A percentile compares a stretch with the other conserved stretches of the same genome.
Conservation (phyloP, 2,797 vertebrate species). For the Phoebastria nigripes region DNA sequence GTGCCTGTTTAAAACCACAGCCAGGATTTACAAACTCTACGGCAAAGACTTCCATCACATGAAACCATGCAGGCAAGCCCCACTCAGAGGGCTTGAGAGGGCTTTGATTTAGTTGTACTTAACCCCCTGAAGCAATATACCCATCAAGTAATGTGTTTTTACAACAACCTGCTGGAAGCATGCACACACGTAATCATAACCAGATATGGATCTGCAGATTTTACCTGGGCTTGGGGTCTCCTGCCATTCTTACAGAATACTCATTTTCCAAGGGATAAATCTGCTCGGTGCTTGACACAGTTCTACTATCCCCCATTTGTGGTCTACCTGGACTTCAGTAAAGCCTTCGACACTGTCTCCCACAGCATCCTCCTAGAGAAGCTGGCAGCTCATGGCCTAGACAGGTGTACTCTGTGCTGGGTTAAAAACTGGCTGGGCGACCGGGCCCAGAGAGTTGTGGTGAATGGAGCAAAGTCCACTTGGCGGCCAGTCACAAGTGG, state of each 20-base stretch:
- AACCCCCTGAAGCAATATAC: neutral
- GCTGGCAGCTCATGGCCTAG: too few relatives aligned
- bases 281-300: neutral
- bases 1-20: neutral
- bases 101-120: neutral
- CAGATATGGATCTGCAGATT: neutral
- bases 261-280: neutral
- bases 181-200: fast-evolving
- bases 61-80: slow-evolving; percentile 7
- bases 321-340: too few relatives aligned
- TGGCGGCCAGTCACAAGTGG: too few relatives aligned
- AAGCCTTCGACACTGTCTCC: too few relatives aligned
- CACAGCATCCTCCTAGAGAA: too few relatives aligned
- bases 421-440: too few relatives aligned
- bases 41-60: slow-evolving; percentile 9
- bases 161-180: slow-evolving; percentile 1
- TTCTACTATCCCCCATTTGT: neutral
- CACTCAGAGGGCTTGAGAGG: neutral
- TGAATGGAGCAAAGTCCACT: too few relatives aligned
- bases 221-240: neutral
- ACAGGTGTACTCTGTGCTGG: too few relatives aligned
- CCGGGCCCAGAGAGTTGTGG: too few relatives aligned
- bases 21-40: neutral
- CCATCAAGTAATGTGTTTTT: neutral
- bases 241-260: neutral